Evolutionary conservation across 1,140 invertebrate species (phyloP).

Genomic region (Leptinotarsa texana): DNA sequence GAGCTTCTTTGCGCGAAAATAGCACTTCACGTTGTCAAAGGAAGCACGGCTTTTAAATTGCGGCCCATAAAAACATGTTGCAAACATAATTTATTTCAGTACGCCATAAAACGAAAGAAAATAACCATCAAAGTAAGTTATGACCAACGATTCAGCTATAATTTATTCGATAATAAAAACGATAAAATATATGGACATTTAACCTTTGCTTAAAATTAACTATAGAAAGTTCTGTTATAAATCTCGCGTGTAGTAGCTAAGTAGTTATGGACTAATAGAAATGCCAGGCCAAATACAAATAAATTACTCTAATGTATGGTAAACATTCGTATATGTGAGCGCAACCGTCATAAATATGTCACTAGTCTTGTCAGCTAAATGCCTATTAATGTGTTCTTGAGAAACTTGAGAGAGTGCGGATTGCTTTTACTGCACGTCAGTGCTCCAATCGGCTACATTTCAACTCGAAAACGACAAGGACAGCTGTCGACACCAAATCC

Average conservation of each 20-base stretch:
- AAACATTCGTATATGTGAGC: constrained; percentile 56
- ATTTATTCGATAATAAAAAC: constrained; percentile 44
- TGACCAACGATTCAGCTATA: constrained; percentile 33
- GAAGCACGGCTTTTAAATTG: constrained; percentile 18
- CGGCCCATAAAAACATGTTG: constrained; percentile 27
- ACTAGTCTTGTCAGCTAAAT: constrained; percentile 56
- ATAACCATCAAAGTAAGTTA: constrained; percentile 42
- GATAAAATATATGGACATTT: constrained; percentile 46
- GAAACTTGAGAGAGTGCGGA: constrained; percentile 48
- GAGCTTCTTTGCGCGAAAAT: constrained; percentile 3
- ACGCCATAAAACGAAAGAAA: constrained; percentile 30
- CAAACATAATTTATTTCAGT: constrained; percentile 30
- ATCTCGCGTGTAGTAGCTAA: constrained; percentile 47
- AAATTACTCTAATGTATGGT: constrained; percentile 57
- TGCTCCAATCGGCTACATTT: background rate
- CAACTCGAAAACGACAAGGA: constrained; percentile 8
- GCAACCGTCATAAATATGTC: constrained; percentile 56
- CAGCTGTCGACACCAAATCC: constrained; percentile 13
- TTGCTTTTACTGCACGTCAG: constrained; percentile 44
- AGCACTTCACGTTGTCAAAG: constrained; percentile 19
- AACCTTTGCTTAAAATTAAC: constrained; percentile 46
- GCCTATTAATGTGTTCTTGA: constrained; percentile 56
- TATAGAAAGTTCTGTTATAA: constrained; percentile 48
- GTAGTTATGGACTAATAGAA: constrained; percentile 56
- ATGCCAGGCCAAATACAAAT: constrained; percentile 54